Evolutionary conservation across 1,140 invertebrate species (phyloP).

Genomic region (Drosophila rufa): DNA sequence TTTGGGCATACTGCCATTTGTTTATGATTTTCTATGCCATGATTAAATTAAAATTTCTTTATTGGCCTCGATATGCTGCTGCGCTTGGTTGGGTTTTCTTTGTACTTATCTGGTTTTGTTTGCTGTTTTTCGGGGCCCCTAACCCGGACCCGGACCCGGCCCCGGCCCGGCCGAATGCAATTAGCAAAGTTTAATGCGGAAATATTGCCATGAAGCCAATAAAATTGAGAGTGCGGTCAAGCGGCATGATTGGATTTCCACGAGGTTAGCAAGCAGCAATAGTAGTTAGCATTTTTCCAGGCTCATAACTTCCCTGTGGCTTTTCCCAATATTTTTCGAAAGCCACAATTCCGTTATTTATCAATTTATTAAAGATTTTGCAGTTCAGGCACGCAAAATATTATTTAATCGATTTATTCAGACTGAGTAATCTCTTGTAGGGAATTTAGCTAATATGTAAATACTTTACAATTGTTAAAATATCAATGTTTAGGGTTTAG

Average conservation of each 20-base stretch:
- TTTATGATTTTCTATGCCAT: constrained; percentile 60
- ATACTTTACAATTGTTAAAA: background rate
- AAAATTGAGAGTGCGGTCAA: constrained; percentile 52
- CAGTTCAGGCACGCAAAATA: background rate
- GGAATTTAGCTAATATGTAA: background rate
- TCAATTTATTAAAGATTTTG: constrained; percentile 1
- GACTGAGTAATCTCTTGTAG: background rate
- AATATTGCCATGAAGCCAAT: constrained; percentile 52
- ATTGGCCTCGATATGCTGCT: constrained; percentile 60
- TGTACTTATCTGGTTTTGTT: constrained; percentile 17
- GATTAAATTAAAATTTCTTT: constrained; percentile 80
- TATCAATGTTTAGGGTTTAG: background rate
- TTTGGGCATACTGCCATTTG: constrained; percentile 53
- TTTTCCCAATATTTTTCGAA: constrained; percentile 9
- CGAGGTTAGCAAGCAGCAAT: constrained; percentile 34
- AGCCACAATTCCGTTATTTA: constrained; percentile 14
- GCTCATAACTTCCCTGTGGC: constrained; percentile 6
- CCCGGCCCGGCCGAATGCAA: constrained; percentile 50
- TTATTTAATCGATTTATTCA: constrained; percentile 3
- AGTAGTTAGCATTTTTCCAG: constrained; percentile 31
- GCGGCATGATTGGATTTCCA: constrained; percentile 45
- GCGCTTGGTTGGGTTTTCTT: constrained; percentile 53
- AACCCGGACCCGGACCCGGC: too few species aligned
- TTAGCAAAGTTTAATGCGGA: constrained; percentile 59
- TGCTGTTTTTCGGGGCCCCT: constrained; percentile 2